Evolutionary conservation across 2,888 invertebrate species (phyloP).

Genomic region (Drosophila siamana): DNA sequence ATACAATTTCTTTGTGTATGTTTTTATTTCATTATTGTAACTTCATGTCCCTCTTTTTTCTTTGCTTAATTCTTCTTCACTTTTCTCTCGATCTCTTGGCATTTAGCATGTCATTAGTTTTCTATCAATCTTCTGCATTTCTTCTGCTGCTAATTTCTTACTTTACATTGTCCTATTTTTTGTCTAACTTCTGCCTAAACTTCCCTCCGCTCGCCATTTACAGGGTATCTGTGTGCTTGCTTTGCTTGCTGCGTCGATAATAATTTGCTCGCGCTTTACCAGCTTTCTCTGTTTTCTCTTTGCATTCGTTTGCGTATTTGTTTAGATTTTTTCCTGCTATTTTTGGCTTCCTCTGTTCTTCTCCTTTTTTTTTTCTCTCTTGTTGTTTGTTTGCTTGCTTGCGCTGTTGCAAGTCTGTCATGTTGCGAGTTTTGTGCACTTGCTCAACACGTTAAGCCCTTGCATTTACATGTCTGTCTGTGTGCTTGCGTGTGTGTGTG

Average conservation of each 20-base stretch:
- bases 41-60: no score
- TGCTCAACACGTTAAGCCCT: constrained; percentile 24
- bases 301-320: constrained; percentile 22
- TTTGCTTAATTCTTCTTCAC: no score
- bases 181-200: no score
- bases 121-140: no score
- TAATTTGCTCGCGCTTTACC: neutral
- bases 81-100: no score
- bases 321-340: neutral
- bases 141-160: no score
- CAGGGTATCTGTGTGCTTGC: neutral
- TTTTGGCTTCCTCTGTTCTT: neutral
- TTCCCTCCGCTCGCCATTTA: no score
- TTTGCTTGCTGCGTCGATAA: neutral
- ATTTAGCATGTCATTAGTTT: no score
- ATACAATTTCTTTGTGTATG: no score
- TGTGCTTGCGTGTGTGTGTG: neutral
- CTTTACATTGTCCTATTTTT: no score
- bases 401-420: constrained; percentile 16
- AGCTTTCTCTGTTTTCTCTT: neutral
- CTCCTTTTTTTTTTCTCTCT: constrained; percentile 5
- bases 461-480: neutral
- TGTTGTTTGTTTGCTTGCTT: no score
- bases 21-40: no score
- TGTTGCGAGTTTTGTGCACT: constrained; percentile 21